Percentiles rank a stretch among this genome's conserved stretches.
Conservation (phyloP, 2,113 vertebrate species). For the Canis aureus region DNA sequence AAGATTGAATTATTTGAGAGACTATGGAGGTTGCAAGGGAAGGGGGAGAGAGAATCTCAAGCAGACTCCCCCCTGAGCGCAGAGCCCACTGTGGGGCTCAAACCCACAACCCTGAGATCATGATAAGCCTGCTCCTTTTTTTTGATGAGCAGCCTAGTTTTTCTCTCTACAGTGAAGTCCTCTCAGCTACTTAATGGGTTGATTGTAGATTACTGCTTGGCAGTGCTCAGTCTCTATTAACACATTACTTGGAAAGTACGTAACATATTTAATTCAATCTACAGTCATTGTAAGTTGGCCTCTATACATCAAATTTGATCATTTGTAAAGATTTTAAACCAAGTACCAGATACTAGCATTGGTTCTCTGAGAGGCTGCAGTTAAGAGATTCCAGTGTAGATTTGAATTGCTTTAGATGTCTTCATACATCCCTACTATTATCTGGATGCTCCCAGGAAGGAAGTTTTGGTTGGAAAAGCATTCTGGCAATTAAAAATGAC, state of each 20-base stretch:
- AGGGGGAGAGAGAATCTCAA: not conserved
- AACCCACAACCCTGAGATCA: not conserved
- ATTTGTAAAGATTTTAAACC: constrained; percentile 52
- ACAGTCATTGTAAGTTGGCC: not conserved
- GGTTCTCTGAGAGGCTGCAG: not conserved
- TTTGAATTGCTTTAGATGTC: constrained; percentile 20
- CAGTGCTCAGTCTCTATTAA: not conserved
- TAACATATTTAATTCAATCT: constrained; percentile 56
- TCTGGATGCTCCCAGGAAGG: not conserved
- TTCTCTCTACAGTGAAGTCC: constrained; percentile 25
- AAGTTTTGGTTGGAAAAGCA: not conserved
- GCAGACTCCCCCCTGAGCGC: not conserved
- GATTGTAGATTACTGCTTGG: not conserved
- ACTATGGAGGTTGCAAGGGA: not conserved
- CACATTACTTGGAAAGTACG: constrained; percentile 48
- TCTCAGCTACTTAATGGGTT: constrained; percentile 42
- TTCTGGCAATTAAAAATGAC: not conserved
- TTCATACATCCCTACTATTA: not conserved
- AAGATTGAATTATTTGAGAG: not conserved
- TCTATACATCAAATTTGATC: not conserved
- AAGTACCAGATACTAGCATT: not conserved
- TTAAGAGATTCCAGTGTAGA: not conserved
- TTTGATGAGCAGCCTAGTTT: constrained; percentile 58
- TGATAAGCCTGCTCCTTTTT: not conserved
- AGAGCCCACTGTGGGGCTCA: not conserved